Base-by-base conservation (phyloP, 2,888 invertebrate species). In the Spisula subtruncata region DNA sequence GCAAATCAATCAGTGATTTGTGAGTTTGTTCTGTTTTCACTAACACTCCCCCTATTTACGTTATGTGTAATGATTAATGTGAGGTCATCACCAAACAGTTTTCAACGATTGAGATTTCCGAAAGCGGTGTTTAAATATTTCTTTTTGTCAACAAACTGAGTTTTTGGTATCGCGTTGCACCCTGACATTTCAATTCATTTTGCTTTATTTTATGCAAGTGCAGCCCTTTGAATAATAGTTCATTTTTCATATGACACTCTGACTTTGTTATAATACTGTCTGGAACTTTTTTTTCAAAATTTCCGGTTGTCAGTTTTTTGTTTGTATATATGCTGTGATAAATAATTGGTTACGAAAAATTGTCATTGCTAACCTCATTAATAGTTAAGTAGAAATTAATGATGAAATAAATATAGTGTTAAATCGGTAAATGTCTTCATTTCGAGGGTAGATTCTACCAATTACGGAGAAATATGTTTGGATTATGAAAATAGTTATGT, bases 161-260 rank as follows among this genome's bases (percentile, higher is more conserved):
- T 83, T 60, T 83, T 32, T 35, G 41, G 35, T 60, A 51, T 83
- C 82, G 29, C 29, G 20, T 83, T 60, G 60, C 82, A 83, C 35
- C 35, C 60, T 83, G 82, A 83, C 82, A 83, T 60, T 83, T 83
- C 35, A 83, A 83, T 56, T 83, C 41, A 83, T 83, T 35, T 56
- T 35, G 81, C 35, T 25, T 35, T 75, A 75, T 75, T 75, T 75
- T 75, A 75, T 35, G 35, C 75, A 75, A 32, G 16, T 75, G 35
- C 35, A 32, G 35, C 18, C 35, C 60, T 75, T 75, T 75, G 35
- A 75, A 32, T 75, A 14, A 32, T 75, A 75, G 75, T 75, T 14
- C 8, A 75, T 75, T 75, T 75, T 32, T 75, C 29, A 75, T 35
- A 25, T 75, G 75, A 35, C 75, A 35, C 35, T 32, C 6, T 8